These are phyloP conservation scores for Orthosia incerta DNA, from an alignment of 2,888 invertebrate species.

Conservation along the genomic window DNA sequence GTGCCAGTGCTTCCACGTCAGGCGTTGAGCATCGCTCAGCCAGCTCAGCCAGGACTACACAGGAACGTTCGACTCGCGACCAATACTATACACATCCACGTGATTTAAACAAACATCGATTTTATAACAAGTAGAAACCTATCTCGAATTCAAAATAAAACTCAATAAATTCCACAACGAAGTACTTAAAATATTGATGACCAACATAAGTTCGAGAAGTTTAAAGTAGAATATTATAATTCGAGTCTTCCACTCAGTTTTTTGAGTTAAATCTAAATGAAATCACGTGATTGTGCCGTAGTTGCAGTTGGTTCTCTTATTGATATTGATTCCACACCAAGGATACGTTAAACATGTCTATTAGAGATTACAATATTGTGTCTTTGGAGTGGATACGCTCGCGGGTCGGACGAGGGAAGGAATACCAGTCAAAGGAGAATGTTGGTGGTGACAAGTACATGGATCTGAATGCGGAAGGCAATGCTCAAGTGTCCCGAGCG, in stretches of 20 bases:
- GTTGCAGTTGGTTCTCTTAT: conserved; percentile 29
- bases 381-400: conserved; percentile 66
- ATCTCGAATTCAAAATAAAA: conserved; percentile 29
- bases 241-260: conserved; percentile 63
- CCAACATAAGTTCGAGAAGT: conserved; percentile 50
- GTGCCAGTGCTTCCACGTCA: conserved; percentile 91
- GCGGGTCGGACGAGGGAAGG: conserved; percentile 65
- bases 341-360: conserved; percentile 50
- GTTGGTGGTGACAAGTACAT: conserved; percentile 74
- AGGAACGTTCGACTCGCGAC: conserved; percentile 42
- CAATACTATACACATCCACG: conserved; percentile 44
- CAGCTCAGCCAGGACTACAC: conserved; percentile 5
- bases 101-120: conserved; percentile 38
- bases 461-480: conserved; percentile 60
- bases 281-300: conserved; percentile 59
- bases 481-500: conserved; percentile 64
- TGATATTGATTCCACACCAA: conserved; percentile 51
- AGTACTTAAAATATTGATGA: conserved; percentile 40
- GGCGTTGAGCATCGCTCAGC: conserved; percentile 72
- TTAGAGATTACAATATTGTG: conserved; percentile 49
- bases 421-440: conserved; percentile 78
- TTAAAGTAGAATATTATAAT: conserved; percentile 31
- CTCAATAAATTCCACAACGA: conserved; percentile 25
- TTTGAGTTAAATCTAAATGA: conserved; percentile 37
- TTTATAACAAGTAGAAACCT: conserved; percentile 25